These are phyloP conservation scores for Apus apus DNA, from an alignment of 2,113 vertebrate genomes.

Conservation along the genomic window DNA sequence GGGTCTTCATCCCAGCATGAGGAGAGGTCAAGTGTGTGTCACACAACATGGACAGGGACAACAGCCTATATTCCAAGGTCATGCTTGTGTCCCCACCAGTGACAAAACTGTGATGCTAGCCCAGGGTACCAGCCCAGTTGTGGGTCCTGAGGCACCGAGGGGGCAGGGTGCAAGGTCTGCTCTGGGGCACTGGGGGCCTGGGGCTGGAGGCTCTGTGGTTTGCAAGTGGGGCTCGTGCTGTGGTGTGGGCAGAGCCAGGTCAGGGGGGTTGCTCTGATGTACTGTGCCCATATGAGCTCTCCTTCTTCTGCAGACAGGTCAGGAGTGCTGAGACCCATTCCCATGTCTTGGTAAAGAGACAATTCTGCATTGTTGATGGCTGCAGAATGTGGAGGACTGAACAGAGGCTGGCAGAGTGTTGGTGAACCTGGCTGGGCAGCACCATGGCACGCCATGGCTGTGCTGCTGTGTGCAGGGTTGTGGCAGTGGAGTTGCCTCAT, in stretches of 20 bases:
- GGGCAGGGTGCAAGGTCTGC: neutral
- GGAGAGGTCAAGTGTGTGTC: neutral
- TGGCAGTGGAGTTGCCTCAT: neutral
- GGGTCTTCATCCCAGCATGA: neutral
- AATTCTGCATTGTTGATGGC: fast-evolving
- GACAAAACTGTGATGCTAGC: neutral
- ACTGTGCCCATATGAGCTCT: neutral
- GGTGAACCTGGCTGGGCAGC: neutral
- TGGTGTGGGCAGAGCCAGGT: fast-evolving
- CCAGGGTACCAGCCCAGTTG: neutral
- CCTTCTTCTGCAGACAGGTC: fast-evolving
- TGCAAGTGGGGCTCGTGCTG: neutral
- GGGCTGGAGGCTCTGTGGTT: neutral
- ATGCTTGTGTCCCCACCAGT: neutral
- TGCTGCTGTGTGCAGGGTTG: neutral
- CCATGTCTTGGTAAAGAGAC: fast-evolving
- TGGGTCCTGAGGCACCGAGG: fast-evolving
- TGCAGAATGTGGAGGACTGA: neutral
- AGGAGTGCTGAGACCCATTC: neutral
- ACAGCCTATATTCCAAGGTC: fast-evolving
- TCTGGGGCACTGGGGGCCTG: neutral
- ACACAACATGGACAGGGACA: neutral
- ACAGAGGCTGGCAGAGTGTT: neutral
- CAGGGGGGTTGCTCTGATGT: neutral
- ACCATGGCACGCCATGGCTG: neutral